Evolutionary conservation across 1,140 invertebrate species (phyloP).

Genomic region (Rhopalosiphum maidis): DNA sequence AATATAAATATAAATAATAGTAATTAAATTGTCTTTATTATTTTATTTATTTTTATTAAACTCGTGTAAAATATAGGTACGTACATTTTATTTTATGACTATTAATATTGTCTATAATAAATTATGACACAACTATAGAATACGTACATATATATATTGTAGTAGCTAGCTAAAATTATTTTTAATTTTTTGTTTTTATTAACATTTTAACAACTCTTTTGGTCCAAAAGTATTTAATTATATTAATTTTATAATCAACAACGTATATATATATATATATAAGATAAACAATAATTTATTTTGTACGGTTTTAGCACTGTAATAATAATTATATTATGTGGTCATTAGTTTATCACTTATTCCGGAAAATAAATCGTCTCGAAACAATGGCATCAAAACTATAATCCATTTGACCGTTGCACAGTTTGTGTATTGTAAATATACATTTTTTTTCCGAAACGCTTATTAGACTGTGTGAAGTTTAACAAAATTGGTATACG

Average conservation of each 20-base stretch:
- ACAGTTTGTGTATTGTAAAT: neutral
- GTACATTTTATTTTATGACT: neutral
- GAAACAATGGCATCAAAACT: neutral
- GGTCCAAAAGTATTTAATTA: too few species aligned
- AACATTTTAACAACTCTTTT: too few species aligned
- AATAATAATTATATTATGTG: too few species aligned
- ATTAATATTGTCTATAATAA: neutral
- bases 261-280: neutral
- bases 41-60: too few species aligned
- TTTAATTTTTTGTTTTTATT: too few species aligned
- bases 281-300: neutral
- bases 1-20: too few species aligned
- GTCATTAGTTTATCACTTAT: too few species aligned
- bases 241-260: too few species aligned
- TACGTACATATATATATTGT: too few species aligned
- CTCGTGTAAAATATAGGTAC: neutral
- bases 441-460: neutral
- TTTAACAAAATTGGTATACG: neutral
- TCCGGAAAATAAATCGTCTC: neutral
- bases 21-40: too few species aligned
- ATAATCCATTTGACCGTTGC: neutral
- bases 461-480: neutral
- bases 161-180: too few species aligned
- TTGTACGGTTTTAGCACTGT: neutral
- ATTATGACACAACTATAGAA: too few species aligned